Base-by-base conservation (phyloP, 2,888 invertebrate genomes). In the Villa cingulata region DNA sequence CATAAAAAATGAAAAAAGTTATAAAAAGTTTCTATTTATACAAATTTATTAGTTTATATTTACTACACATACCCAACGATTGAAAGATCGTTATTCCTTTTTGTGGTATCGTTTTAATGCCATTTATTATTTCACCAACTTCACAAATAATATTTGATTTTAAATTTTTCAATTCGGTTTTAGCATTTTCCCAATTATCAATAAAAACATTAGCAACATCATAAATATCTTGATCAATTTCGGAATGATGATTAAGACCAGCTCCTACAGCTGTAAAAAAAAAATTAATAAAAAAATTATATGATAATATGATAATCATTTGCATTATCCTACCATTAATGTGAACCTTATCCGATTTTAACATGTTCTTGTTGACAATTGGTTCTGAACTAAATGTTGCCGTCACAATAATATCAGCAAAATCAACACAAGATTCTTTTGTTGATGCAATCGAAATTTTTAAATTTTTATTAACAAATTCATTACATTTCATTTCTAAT, bases 391-490 rank as follows among this genome's bases (percentile, higher is more conserved):
- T 58, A 49, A 64, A 70, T 2, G 81, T 81, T 1, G 74, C 74
- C 2, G 79, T 77, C 34, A 78, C 72, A 48, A 82, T 72, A 23
- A 81, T 72, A 64, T 81, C 80, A 2, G 79, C 78, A 51, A 69
- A 64, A 37, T 57, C 57, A 0, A 76, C 75, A 43, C 78, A 77
- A 20, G 71, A 70, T 45, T 70, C 61, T 1, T 65, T 63, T 29
- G 61, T 65, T 27, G 29, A 15, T 12, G 49, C 50, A 37, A 50
- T 59, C 58, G 51, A 48, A 7, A 63, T 56, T 16, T 43, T 46
- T 12, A 56, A 14, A 17, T 53, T 45, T 42, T 39, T 19, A 45
- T 56, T 55, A 51, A 48, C 42, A 42, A 57, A 59, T 2, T 29
- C 29, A 0, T 47, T 2, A 27, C 48, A 54, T 36, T 54, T 44